Conservation (phyloP, 1,140 invertebrate species). For the Nixonia krombeini region DNA sequence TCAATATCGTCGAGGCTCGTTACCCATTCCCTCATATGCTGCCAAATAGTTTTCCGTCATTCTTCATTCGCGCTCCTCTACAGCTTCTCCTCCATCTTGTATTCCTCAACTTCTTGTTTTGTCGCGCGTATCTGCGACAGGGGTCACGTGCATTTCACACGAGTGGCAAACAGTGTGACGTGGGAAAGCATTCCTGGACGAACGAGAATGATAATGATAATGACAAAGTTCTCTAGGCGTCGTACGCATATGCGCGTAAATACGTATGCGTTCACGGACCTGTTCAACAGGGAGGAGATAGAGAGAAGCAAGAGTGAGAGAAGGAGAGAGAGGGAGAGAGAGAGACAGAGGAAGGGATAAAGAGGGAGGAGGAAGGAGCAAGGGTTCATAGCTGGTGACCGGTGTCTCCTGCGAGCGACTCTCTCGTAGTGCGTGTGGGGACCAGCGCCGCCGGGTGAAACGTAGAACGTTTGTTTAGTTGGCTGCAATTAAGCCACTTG, state of each 20-base stretch:
- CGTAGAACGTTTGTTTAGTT: slow-evolving; percentile 70
- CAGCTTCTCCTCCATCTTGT: slow-evolving; percentile 42
- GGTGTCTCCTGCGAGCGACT: slow-evolving; percentile 19
- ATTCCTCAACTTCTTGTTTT: no score
- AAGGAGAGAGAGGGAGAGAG: no score
- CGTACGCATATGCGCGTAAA: not conserved
- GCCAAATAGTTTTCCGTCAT: slow-evolving; percentile 36
- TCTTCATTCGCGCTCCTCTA: slow-evolving; percentile 37
- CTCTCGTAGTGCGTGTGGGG: slow-evolving; percentile 44
- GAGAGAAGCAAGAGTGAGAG: slow-evolving; percentile 6
- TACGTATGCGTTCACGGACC: slow-evolving; percentile 5
- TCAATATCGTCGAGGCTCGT: no score
- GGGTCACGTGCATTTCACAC: slow-evolving; percentile 48
- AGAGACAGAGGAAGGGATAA: slow-evolving; percentile 3
- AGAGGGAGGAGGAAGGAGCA: not conserved
- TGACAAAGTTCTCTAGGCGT: slow-evolving; percentile 3
- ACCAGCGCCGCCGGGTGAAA: slow-evolving; percentile 55
- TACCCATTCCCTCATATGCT: no score
- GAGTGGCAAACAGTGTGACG: slow-evolving; percentile 28
- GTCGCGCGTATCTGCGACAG: slow-evolving; percentile 34
- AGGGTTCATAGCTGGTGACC: slow-evolving; percentile 28
- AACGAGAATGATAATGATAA: slow-evolving; percentile 34
- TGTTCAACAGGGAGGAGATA: not conserved
- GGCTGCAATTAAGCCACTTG: slow-evolving; percentile 73
- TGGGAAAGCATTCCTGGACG: slow-evolving; percentile 41